Evolutionary conservation across 1,140 invertebrate genomes (phyloP).

Genomic region (Linepithema humile): DNA sequence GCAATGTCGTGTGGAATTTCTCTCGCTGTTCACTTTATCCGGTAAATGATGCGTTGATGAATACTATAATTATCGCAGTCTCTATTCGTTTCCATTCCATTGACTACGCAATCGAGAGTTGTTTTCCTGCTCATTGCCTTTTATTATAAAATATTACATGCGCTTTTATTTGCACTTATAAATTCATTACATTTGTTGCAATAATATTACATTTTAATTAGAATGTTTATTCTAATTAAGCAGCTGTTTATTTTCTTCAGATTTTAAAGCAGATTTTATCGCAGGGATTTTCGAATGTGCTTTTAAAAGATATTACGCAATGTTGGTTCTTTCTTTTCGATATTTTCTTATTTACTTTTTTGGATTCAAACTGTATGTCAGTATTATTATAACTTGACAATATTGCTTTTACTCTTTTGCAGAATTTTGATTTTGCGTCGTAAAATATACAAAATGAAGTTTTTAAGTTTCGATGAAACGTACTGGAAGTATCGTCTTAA

Average conservation of each 20-base stretch:
- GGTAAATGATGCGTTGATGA: conserved; percentile 25
- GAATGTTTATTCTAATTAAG: neutral
- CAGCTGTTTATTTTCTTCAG: neutral
- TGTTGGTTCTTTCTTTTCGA: neutral
- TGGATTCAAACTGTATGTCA: neutral
- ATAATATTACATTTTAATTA: neutral
- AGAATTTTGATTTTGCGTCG: neutral
- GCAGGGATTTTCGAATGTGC: neutral
- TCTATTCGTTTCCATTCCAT: neutral
- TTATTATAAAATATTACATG: neutral
- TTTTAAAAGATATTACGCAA: neutral
- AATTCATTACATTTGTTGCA: neutral
- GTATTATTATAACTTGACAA: neutral
- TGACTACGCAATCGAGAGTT: neutral
- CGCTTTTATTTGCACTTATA: neutral
- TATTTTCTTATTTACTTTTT: neutral
- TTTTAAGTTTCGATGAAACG: conserved; percentile 5
- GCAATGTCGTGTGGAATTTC: neutral
- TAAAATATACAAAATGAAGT: neutral
- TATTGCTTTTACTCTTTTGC: neutral
- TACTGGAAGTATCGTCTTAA: conserved; percentile 13
- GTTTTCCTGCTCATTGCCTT: too few species aligned
- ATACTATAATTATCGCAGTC: conserved; percentile 22
- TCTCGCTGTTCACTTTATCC: neutral
- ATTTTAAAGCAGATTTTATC: neutral